Evolutionary conservation across 2,797 vertebrate species (phyloP).

Genomic region (Saguinus oedipus): DNA sequence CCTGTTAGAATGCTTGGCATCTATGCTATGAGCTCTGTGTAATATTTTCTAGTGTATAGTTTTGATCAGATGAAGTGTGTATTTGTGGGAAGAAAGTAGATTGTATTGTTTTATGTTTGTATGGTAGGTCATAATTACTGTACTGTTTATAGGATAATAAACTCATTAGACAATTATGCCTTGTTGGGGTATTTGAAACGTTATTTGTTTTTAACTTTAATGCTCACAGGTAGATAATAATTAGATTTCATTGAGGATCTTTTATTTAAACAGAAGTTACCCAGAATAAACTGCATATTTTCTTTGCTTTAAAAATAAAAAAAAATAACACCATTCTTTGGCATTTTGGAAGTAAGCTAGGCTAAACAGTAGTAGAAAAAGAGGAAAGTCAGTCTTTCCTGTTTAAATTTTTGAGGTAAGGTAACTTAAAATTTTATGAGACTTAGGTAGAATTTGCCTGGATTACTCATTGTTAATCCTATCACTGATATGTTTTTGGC

Average conservation of each 20-base stretch:
- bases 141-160: slow-evolving; percentile 74
- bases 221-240: slow-evolving; percentile 66
- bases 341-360: slow-evolving; percentile 53
- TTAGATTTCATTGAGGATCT: slow-evolving; percentile 44
- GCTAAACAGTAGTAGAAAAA: slow-evolving; percentile 15
- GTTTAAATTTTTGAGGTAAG: slow-evolving; percentile 3
- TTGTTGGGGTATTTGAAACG: slow-evolving; percentile 73
- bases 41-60: slow-evolving; percentile 37
- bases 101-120: slow-evolving; percentile 76
- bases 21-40: slow-evolving; percentile 21
- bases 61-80: slow-evolving; percentile 56
- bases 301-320: slow-evolving; percentile 3
- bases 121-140: slow-evolving; percentile 76
- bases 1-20: slow-evolving; percentile 62
- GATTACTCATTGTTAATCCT: not conserved
- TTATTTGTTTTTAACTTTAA: slow-evolving; percentile 72
- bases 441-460: slow-evolving; percentile 51
- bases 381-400: not conserved
- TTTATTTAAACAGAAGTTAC: slow-evolving; percentile 60
- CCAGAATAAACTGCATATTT: slow-evolving; percentile 39
- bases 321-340: not conserved
- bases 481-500: not conserved
- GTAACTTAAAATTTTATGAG: slow-evolving; percentile 3
- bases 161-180: slow-evolving; percentile 76
- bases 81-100: slow-evolving; percentile 64